A percentile compares a stretch with the other conserved stretches of the same genome.
These are phyloP conservation scores for Eubasilissa splendida DNA, from an alignment of 2,888 invertebrate genomes.

Conservation along the genomic window DNA sequence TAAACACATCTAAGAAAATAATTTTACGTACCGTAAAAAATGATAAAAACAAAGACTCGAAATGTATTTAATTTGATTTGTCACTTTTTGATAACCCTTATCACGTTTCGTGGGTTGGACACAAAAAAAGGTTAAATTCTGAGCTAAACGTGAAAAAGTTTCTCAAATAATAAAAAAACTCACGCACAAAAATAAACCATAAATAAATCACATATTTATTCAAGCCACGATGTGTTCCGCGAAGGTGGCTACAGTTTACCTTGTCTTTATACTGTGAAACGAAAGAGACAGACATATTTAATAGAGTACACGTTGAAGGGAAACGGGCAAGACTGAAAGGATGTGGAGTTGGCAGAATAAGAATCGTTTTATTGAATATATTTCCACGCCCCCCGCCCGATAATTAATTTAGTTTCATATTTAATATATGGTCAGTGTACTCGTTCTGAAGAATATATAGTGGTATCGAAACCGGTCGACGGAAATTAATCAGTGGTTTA, in stretches of 20 bases:
- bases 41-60: no score
- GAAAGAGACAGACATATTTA: background rate
- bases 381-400: no score
- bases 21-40: no score
- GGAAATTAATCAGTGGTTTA: no score
- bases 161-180: conserved; percentile 15
- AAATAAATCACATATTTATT: conserved; percentile 22
- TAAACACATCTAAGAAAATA: no score
- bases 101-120: background rate
- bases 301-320: background rate
- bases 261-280: background rate
- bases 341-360: background rate
- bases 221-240: background rate
- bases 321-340: background rate
- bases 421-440: no score
- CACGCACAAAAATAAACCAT: conserved; percentile 15
- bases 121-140: conserved; percentile 24
- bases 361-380: no score
- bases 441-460: no score
- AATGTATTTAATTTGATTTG: background rate
- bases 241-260: background rate
- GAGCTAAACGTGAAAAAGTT: conserved; percentile 34
- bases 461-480: no score
- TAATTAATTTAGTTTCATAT: no score
- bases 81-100: conserved; percentile 1